A percentile compares a stretch with the other conserved stretches of the same genome.
Conservation (phyloP, 2,113 vertebrate genomes). For the Gulo gulo region DNA sequence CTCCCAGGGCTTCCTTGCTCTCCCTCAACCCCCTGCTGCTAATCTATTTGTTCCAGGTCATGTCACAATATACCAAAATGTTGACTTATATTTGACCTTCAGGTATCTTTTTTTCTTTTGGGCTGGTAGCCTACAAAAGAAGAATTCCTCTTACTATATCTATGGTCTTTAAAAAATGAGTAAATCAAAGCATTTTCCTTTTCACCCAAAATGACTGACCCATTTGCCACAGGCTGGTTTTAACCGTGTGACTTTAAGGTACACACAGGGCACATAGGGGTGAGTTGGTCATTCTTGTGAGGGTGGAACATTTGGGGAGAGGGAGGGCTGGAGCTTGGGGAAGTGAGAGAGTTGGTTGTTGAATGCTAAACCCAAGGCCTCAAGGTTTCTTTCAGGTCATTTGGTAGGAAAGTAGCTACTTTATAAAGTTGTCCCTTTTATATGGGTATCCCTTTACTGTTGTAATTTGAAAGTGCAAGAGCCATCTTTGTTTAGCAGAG, state of each 20-base stretch:
- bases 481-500: not conserved
- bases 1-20: not conserved
- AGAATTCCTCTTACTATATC: not conserved
- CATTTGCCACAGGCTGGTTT: not conserved
- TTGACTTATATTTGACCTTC: not conserved
- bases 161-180: not conserved
- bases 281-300: not conserved
- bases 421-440: not conserved
- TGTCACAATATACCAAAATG: not conserved
- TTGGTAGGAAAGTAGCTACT: not conserved
- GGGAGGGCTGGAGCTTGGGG: not conserved
- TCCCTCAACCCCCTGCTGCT: not conserved
- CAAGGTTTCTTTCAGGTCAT: not conserved
- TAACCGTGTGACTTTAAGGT: not conserved
- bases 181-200: not conserved
- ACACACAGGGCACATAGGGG: too few relatives aligned
- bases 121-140: not conserved
- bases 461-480: not conserved
- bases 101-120: not conserved
- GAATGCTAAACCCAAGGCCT: not conserved
- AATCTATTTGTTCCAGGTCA: conserved; percentile 28
- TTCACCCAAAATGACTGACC: not conserved
- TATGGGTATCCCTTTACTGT: not conserved
- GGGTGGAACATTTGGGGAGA: not conserved
- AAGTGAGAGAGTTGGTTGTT: not conserved